These are phyloP conservation scores for Epizoanthus stellaris DNA, from an alignment of 92 coral and sea anemone species.

Conservation along the genomic window DNA sequence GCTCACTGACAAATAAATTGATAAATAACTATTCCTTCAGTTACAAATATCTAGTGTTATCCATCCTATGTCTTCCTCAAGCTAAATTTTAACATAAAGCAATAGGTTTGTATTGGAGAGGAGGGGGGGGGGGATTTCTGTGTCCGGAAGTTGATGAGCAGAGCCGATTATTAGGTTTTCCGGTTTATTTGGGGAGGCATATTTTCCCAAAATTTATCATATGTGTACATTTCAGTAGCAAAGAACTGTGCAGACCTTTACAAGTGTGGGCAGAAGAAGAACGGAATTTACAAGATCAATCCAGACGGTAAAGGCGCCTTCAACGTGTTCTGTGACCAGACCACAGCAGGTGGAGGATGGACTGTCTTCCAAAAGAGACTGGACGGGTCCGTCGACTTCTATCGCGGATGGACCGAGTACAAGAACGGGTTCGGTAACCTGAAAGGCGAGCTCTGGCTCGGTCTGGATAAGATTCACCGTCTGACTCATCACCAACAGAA, in stretches of 20 bases:
- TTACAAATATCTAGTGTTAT: too few relatives aligned
- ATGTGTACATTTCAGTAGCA: not conserved
- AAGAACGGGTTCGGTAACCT: constrained; percentile 27
- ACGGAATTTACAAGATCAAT: constrained; percentile 26
- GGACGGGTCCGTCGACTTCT: constrained; percentile 23
- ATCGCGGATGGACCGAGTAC: constrained; percentile 30
- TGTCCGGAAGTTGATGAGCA: too few relatives aligned
- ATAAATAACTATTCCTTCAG: too few relatives aligned
- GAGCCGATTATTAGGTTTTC: too few relatives aligned
- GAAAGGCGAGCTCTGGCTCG: constrained; percentile 29
- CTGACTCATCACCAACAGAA: not conserved
- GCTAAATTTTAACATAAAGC: too few relatives aligned
- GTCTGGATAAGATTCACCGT: constrained; percentile 36
- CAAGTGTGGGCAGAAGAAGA: constrained; percentile 8
- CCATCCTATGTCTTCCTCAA: too few relatives aligned
- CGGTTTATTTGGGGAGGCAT: too few relatives aligned
- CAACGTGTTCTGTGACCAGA: constrained; percentile 32
- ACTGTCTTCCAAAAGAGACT: constrained; percentile 30
- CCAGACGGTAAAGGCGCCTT: constrained; percentile 30
- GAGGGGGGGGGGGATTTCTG: too few relatives aligned
- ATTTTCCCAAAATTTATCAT: too few relatives aligned
- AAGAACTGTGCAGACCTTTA: constrained; percentile 22
- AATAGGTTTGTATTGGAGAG: too few relatives aligned
- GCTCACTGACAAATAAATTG: too few relatives aligned
- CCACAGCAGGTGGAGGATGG: constrained; percentile 39